Evolutionary conservation across 2,797 vertebrate species (phyloP).

Genomic region (Anguilla anguilla): DNA sequence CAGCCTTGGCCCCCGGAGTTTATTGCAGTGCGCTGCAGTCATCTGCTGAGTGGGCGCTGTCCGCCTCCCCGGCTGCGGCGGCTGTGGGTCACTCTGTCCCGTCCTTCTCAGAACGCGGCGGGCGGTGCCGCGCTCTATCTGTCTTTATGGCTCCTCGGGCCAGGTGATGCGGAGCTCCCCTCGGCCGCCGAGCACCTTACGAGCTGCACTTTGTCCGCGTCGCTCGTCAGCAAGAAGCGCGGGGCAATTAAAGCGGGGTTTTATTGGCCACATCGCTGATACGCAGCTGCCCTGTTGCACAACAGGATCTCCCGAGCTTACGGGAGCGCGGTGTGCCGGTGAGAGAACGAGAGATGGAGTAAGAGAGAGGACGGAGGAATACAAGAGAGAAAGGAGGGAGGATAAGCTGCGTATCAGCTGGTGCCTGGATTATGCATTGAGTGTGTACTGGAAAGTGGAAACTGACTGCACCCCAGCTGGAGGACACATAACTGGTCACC

Average conservation of each 20-base stretch:
- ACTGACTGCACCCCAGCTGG: neutral
- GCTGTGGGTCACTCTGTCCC: slow-evolving; percentile 13
- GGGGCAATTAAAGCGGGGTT: slow-evolving; percentile 30
- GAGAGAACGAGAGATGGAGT: neutral
- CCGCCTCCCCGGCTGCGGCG: slow-evolving; percentile 2
- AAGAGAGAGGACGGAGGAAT: slow-evolving; percentile 19
- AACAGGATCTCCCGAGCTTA: neutral
- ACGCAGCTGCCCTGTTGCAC: neutral
- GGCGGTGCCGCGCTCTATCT: neutral
- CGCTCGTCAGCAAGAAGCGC: slow-evolving; percentile 31
- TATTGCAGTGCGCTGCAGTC: neutral
- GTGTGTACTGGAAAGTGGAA: neutral
- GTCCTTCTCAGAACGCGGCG: neutral
- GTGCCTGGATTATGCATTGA: neutral
- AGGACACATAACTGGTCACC: neutral
- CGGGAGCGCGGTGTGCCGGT: neutral
- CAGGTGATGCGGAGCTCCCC: neutral
- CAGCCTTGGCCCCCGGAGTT: neutral
- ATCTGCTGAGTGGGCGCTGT: neutral
- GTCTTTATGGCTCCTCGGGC: slow-evolving; percentile 10
- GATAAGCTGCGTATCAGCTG: neutral
- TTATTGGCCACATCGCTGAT: slow-evolving; percentile 27
- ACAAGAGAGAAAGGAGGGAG: neutral
- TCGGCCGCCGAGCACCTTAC: neutral
- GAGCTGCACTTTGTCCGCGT: slow-evolving; percentile 17